These are phyloP conservation scores for Holcopasites calliopsidis DNA, from an alignment of 1,140 invertebrate species.

Conservation along the genomic window DNA sequence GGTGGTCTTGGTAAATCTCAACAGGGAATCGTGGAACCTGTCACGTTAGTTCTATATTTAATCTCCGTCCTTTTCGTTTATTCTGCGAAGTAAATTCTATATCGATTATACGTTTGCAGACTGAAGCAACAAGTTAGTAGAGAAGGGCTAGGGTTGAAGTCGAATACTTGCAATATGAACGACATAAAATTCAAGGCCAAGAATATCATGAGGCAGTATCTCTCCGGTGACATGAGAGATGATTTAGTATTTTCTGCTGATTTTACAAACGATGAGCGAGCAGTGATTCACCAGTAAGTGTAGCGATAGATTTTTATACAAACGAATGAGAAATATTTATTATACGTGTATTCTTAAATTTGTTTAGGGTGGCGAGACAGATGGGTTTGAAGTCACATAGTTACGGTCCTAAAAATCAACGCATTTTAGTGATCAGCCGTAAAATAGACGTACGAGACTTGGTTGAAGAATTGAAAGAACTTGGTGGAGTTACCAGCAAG, in stretches of 20 bases:
- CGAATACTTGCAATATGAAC: slow-evolving; percentile 65
- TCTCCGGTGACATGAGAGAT: slow-evolving; percentile 78
- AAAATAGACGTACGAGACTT: slow-evolving; percentile 69
- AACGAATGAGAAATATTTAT: neutral
- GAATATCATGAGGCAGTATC: slow-evolving; percentile 79
- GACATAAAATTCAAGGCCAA: slow-evolving; percentile 74
- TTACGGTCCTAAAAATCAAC: slow-evolving; percentile 65
- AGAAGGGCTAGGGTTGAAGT: slow-evolving; percentile 71
- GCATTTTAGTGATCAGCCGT: slow-evolving; percentile 69
- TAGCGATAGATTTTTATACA: neutral
- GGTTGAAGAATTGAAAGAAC: slow-evolving; percentile 63
- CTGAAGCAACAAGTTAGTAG: slow-evolving; percentile 73
- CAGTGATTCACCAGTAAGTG: slow-evolving; percentile 83
- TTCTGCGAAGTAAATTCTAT: neutral
- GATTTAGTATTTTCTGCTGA: slow-evolving; percentile 85
- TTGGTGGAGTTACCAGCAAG: slow-evolving; percentile 70
- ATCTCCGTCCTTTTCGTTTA: neutral
- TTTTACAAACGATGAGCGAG: slow-evolving; percentile 87
- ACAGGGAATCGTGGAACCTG: slow-evolving; percentile 85
- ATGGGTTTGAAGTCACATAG: slow-evolving; percentile 74
- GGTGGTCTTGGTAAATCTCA: slow-evolving; percentile 86
- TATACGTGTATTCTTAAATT: slow-evolving; percentile 15
- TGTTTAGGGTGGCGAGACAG: slow-evolving; percentile 68
- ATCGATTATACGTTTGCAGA: slow-evolving; percentile 66
- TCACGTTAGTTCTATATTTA: slow-evolving; percentile 76